Percentiles rank a stretch among this genome's conserved stretches.
Evolutionary conservation across 2,888 invertebrate species (phyloP).

Genomic region (Trilocha varians): DNA sequence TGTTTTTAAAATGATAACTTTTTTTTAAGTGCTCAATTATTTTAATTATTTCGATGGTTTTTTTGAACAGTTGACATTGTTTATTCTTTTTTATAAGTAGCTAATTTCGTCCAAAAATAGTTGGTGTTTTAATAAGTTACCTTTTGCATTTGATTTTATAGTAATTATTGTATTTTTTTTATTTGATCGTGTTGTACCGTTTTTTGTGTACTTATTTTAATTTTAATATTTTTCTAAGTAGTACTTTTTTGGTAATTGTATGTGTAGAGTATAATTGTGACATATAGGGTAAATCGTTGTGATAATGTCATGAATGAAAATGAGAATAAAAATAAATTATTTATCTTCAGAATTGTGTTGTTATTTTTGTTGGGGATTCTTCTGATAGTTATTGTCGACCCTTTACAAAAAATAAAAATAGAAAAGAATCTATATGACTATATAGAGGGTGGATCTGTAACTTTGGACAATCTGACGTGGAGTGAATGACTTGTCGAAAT

Average conservation of each 20-base stretch:
- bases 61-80: too few species aligned
- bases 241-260: conserved; percentile 6
- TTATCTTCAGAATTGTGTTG: neutral
- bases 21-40: too few species aligned
- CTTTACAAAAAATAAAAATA: too few species aligned
- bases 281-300: conserved; percentile 15
- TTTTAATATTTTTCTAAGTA: conserved; percentile 4
- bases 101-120: too few species aligned
- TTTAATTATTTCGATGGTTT: too few species aligned
- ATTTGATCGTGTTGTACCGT: conserved; percentile 4
- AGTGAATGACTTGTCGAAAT: neutral
- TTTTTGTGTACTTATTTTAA: neutral
- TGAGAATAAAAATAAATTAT: conserved; percentile 9
- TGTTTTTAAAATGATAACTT: too few species aligned
- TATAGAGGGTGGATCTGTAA: too few species aligned
- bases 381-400: too few species aligned
- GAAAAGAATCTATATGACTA: neutral
- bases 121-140: too few species aligned
- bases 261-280: conserved; percentile 6
- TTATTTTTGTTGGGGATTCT: too few species aligned
- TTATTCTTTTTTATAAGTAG: too few species aligned
- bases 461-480: too few species aligned
- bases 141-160: neutral
- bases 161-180: neutral
- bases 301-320: conserved; percentile 20